phyloP scores from a whole-genome alignment of 2,113 vertebrate species.

The Coreoperca whiteheadi region DNA sequence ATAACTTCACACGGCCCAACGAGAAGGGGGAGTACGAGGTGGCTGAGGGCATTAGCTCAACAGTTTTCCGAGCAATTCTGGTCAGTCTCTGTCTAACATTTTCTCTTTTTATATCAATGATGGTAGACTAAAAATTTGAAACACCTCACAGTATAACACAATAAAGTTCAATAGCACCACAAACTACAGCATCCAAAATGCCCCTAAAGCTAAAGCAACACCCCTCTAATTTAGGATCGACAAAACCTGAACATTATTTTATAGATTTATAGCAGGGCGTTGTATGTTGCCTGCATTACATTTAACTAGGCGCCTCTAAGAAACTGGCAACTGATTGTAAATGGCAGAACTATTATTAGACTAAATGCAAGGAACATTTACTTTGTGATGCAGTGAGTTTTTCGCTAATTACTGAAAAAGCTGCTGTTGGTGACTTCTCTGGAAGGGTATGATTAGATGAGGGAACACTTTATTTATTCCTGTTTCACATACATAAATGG shows the following conservation, averaged over 20 bases:
- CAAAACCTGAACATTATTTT: neutral
- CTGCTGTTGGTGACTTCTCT: neutral
- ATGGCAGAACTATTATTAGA: neutral
- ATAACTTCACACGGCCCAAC: slow-evolving; percentile 98
- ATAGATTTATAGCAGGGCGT: neutral
- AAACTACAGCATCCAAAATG: neutral
- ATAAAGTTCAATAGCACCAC: neutral
- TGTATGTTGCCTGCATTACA: neutral
- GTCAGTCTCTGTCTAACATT: slow-evolving; percentile 80
- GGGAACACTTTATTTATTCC: neutral
- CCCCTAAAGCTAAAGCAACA: neutral
- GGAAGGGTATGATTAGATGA: neutral
- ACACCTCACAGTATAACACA: neutral
- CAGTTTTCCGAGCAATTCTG: slow-evolving; percentile 97
- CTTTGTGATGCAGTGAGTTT: slow-evolving; percentile 9
- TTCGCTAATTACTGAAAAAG: neutral
- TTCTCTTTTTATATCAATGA: neutral
- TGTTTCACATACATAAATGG: neutral
- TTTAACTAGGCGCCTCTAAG: neutral
- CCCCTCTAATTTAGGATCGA: too few relatives aligned
- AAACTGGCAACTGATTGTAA: neutral
- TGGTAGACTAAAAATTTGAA: neutral
- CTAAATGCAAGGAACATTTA: slow-evolving; percentile 1
- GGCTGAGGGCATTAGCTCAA: slow-evolving; percentile 98
- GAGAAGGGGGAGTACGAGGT: slow-evolving; percentile 99